These are phyloP conservation scores for Hemicrepidius hirtus DNA, from an alignment of 2,888 invertebrate genomes.

Conservation along the genomic window DNA sequence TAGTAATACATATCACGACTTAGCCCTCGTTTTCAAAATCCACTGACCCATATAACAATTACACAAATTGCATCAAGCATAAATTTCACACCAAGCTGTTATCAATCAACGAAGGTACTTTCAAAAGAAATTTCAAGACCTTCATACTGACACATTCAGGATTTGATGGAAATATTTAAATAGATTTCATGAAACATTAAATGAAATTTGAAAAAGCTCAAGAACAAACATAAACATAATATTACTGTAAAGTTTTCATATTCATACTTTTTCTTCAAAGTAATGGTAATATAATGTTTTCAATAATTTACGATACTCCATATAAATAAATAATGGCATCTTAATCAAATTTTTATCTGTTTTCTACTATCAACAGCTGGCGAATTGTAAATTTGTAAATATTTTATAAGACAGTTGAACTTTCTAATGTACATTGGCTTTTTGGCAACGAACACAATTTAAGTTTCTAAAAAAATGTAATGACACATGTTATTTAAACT, in stretches of 20 bases:
- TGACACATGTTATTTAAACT: not conserved
- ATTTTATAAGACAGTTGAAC: slow-evolving; percentile 5
- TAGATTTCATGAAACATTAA: too few species aligned
- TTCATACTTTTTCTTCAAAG: too few species aligned
- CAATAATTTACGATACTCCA: too few species aligned
- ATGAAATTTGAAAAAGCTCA: too few species aligned
- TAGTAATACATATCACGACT: slow-evolving; percentile 28
- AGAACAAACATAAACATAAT: too few species aligned
- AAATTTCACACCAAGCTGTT: too few species aligned
- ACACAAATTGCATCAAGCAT: not conserved
- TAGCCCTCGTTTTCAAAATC: slow-evolving; percentile 44
- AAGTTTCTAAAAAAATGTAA: slow-evolving; percentile 5
- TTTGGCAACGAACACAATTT: not conserved
- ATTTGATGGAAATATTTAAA: too few species aligned
- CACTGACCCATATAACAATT: slow-evolving; percentile 41
- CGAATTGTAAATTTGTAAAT: not conserved
- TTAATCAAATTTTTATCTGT: not conserved
- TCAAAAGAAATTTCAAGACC: too few species aligned
- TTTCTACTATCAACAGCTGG: slow-evolving; percentile 1
- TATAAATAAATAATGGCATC: not conserved
- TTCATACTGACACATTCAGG: too few species aligned
- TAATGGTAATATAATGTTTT: too few species aligned
- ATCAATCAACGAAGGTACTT: too few species aligned
- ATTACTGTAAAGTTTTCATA: too few species aligned
- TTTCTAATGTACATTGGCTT: slow-evolving; percentile 15